Evolutionary conservation across 2,113 vertebrate genomes (phyloP).

Genomic region (Propithecus coquereli): DNA sequence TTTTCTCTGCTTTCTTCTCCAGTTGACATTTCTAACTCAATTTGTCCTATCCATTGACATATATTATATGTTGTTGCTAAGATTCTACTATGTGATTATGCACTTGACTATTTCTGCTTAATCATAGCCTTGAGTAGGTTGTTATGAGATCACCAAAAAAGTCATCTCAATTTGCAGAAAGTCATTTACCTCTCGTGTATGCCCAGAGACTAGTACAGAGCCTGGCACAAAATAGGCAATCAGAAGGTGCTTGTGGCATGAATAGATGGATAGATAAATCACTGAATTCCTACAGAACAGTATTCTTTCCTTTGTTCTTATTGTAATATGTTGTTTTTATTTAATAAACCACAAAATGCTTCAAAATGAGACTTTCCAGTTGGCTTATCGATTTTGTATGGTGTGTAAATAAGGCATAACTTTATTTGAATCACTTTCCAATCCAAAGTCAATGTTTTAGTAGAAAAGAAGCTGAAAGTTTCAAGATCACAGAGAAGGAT

Average conservation of each 20-base stretch:
- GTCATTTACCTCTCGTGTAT: not conserved
- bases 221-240: not conserved
- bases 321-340: not conserved
- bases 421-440: not conserved
- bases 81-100: not conserved
- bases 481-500: constrained; percentile 4
- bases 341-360: constrained; percentile 2
- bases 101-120: not conserved
- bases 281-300: not conserved
- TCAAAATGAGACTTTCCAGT: constrained; percentile 6
- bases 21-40: not conserved
- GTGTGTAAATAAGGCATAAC: not conserved
- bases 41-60: not conserved
- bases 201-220: not conserved
- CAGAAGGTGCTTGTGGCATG: not conserved
- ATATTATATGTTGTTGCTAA: not conserved
- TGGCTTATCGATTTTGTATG: not conserved
- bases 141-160: not conserved
- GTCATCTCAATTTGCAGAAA: not conserved
- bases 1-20: not conserved
- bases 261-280: not conserved
- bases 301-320: not conserved
- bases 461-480: constrained; percentile 29
- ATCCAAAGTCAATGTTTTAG: not conserved
- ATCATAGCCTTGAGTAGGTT: not conserved